Evolutionary conservation across 2,797 vertebrate species (phyloP).

Genomic region (Chromis chromis): DNA sequence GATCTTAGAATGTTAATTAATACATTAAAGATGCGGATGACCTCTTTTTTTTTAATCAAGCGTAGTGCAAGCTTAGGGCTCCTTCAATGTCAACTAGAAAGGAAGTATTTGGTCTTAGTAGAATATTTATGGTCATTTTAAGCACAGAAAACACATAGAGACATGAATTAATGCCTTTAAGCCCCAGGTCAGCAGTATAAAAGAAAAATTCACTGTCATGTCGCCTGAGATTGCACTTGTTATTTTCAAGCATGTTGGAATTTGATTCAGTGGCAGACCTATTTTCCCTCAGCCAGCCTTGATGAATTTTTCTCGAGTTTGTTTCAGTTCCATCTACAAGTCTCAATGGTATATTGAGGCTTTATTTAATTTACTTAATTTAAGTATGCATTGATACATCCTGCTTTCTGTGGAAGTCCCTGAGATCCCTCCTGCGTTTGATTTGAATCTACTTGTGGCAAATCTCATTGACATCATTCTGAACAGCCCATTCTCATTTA

Average conservation of each 20-base stretch:
- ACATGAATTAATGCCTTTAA: neutral
- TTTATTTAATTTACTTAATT: neutral
- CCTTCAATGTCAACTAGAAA: neutral
- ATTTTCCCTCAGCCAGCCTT: neutral
- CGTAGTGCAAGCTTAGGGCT: neutral
- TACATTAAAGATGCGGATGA: neutral
- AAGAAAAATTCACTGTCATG: neutral
- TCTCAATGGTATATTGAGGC: neutral
- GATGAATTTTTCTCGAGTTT: neutral
- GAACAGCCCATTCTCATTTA: neutral
- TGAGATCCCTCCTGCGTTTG: neutral
- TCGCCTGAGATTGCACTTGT: neutral
- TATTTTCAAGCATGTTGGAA: neutral
- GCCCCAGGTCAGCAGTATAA: neutral
- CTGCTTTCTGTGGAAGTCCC: constrained; percentile 10
- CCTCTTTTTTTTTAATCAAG: neutral
- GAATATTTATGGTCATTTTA: neutral
- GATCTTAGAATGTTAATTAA: neutral
- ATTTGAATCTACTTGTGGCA: constrained; percentile 13
- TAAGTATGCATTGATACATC: neutral
- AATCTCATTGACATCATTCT: neutral
- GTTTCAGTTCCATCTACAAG: constrained; percentile 1
- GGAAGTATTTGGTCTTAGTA: neutral
- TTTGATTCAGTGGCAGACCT: neutral
- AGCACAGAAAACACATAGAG: neutral